Evolutionary conservation across 1,140 invertebrate species (phyloP).

Genomic region (Calycopis cecrops): DNA sequence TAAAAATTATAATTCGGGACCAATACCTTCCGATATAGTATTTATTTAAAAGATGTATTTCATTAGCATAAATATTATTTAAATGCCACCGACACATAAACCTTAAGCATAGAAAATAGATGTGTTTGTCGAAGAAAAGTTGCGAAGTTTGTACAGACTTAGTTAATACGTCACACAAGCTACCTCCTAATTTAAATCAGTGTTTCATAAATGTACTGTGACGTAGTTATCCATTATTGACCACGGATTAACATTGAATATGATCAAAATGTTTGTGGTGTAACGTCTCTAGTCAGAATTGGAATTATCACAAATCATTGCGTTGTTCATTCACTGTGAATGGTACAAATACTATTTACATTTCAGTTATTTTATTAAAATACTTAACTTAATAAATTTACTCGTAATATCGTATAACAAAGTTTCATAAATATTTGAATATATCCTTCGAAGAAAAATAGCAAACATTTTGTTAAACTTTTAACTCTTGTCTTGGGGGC

Average conservation of each 20-base stretch:
- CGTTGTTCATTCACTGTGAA: slow-evolving; percentile 36
- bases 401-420: no score
- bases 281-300: slow-evolving; percentile 68
- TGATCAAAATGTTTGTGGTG: slow-evolving; percentile 19
- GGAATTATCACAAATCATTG: slow-evolving; percentile 48
- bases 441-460: no score
- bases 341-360: slow-evolving; percentile 18
- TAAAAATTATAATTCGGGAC: slow-evolving; percentile 76
- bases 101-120: slow-evolving; percentile 73
- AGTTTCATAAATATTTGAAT: no score
- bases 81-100: slow-evolving; percentile 74
- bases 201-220: slow-evolving; percentile 48
- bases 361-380: neutral
- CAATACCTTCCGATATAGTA: slow-evolving; percentile 74
- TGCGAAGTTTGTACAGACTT: slow-evolving; percentile 55
- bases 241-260: slow-evolving; percentile 26
- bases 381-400: no score
- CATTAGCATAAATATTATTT: slow-evolving; percentile 71
- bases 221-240: slow-evolving; percentile 43
- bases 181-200: slow-evolving; percentile 71
- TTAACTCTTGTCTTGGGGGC: neutral
- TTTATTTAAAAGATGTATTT: slow-evolving; percentile 75
- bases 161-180: slow-evolving; percentile 52
- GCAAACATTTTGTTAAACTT: neutral
- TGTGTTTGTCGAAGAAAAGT: slow-evolving; percentile 63